These are phyloP conservation scores for Bovichtus diacanthus DNA, from an alignment of 2,797 vertebrate species.

Conservation along the genomic window DNA sequence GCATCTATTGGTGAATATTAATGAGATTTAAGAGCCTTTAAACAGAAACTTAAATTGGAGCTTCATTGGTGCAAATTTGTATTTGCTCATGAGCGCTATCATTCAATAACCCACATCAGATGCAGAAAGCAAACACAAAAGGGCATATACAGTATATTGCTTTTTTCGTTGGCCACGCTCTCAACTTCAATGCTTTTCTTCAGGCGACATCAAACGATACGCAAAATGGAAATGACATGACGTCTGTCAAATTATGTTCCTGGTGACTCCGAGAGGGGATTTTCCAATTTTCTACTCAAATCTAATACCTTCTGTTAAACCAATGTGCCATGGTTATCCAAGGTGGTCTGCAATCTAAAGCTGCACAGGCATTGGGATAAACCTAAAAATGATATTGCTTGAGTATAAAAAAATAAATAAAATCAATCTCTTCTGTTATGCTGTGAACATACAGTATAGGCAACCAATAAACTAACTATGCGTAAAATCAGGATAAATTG, in stretches of 20 bases:
- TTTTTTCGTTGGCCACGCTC: not conserved
- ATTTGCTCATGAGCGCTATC: not conserved
- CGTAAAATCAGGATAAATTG: not conserved
- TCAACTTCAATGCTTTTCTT: not conserved
- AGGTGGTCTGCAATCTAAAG: not conserved
- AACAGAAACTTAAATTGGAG: not conserved
- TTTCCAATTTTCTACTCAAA: conserved; percentile 11
- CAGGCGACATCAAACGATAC: not conserved
- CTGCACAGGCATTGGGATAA: not conserved
- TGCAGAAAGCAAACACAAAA: conserved; percentile 16
- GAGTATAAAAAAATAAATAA: conserved; percentile 27
- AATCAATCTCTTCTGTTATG: not conserved
- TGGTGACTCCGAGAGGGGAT: not conserved
- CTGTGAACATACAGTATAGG: not conserved
- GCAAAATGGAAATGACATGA: conserved; percentile 3
- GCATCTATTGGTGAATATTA: not conserved
- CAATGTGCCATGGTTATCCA: not conserved
- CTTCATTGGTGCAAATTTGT: not conserved
- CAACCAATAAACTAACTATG: conserved; percentile 26
- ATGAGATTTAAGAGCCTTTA: not conserved
- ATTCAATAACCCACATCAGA: not conserved
- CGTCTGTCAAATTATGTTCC: conserved; percentile 12
- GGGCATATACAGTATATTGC: not conserved
- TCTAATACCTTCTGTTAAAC: not conserved
- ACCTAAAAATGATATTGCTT: conserved; percentile 11